Evolutionary conservation across 2,888 invertebrate species (phyloP).

Genomic region (Plebejus anna): DNA sequence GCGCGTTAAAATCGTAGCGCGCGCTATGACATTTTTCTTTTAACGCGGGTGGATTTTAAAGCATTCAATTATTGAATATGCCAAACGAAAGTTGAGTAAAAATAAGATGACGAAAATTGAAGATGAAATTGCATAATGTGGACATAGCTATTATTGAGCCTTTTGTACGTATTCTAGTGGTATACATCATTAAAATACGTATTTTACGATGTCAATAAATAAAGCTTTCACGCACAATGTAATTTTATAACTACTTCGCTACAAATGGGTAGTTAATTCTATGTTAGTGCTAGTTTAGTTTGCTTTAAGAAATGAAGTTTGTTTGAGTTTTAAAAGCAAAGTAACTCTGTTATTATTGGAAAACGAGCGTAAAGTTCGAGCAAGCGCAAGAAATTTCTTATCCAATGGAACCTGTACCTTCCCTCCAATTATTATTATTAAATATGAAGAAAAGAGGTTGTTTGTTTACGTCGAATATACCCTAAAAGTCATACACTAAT

Average conservation of each 20-base stretch:
- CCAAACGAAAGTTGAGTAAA: too few relatives aligned
- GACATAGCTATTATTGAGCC: too few relatives aligned
- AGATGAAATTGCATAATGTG: too few relatives aligned
- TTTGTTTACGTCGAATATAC: too few relatives aligned
- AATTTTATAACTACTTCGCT: conserved; percentile 10
- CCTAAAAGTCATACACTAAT: too few relatives aligned
- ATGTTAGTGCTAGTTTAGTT: conserved; percentile 3
- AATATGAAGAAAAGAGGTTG: too few relatives aligned
- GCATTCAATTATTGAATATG: too few relatives aligned
- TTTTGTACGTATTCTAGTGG: background rate
- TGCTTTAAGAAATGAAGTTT: conserved; percentile 8
- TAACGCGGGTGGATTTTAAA: too few relatives aligned
- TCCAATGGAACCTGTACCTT: background rate
- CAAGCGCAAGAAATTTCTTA: background rate
- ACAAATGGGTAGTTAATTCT: conserved; percentile 19
- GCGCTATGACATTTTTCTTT: too few relatives aligned
- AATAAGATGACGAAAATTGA: too few relatives aligned
- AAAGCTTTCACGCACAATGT: conserved; percentile 15
- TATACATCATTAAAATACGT: background rate
- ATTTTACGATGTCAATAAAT: background rate
- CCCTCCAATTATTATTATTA: too few relatives aligned
- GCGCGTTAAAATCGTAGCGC: too few relatives aligned
- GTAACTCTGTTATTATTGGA: background rate
- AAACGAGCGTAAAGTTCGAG: background rate
- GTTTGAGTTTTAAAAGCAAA: conserved; percentile 6